Base-by-base conservation (phyloP, 2,888 invertebrate genomes). In the Drosophila pegasa region DNA sequence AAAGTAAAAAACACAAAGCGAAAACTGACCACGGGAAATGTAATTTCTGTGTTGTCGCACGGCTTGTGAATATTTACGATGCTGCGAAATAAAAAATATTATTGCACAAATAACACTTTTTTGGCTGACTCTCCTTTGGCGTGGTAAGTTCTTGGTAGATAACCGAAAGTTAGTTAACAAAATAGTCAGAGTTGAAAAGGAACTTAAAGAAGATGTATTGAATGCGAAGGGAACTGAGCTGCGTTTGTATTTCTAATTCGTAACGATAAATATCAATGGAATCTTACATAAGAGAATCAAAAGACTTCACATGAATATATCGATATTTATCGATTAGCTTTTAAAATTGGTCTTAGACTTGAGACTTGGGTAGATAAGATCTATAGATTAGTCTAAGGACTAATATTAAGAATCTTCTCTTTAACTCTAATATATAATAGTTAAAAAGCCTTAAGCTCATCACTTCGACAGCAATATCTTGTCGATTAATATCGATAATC, bases 11-110 rank as follows among this genome's bases (percentile, higher is more conserved):
- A 38, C 16, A 18, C 40, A 22, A 16, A 37, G 16, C 10, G 45
- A 52, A 16, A 60, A 77, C 74, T 78, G 78, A 63, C 73, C 78
- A 60, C 38, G 38, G 33, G 59, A 78, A 78, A 78, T 76, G 75
- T 75, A 63, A 78, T 78, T 78, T 59, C 45, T 59, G 78, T 65
- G 65, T 45, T 65, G 62, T 70, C 64, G 50, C 75, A 58, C 38
- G 80, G 55, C 59, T 85, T 71, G 79, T 78, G 75, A 82, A 82
- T 78, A 87, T 82, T 82, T 82, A 87, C 74, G 75, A 61, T 75
- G 75, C 55, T 66, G 18, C 25, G 12, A 43, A 50, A 29, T 33
- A 41, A 58, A 79, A 56, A 77, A 61, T 65, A 63, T 38, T 52
- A 33, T 16, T 45, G 50, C n/a, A 31, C 3, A 14, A 25, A 41